Evolutionary conservation across 2,888 invertebrate genomes (phyloP).

Genomic region (Ichneumoninae sp.): DNA sequence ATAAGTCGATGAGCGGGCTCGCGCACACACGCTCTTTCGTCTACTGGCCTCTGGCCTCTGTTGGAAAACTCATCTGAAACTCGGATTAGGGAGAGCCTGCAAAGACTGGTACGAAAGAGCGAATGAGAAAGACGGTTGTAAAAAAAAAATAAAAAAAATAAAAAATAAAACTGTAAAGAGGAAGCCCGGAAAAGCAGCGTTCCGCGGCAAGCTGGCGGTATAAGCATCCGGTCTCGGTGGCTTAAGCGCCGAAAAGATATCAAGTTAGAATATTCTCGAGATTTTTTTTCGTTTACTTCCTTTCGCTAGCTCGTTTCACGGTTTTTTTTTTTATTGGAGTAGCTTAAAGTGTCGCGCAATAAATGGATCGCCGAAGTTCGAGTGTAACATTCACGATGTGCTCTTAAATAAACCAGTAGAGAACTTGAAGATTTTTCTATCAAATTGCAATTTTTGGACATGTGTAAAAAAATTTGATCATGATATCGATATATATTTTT

Average conservation of each 20-base stretch:
- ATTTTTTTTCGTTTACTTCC: conserved; percentile 20
- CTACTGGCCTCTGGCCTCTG: conserved; percentile 44
- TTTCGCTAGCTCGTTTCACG: not conserved
- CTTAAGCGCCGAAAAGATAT: conserved; percentile 43
- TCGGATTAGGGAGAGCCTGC: conserved; percentile 77
- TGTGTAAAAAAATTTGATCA: too few species aligned
- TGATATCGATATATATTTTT: too few species aligned
- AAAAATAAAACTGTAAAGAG: conserved; percentile 17
- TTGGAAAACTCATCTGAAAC: conserved; percentile 81
- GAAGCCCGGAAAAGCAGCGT: conserved; percentile 44
- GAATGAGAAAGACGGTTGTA: conserved; percentile 36
- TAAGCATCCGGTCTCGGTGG: conserved; percentile 55
- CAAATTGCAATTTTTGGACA: too few species aligned
- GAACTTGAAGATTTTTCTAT: too few species aligned
- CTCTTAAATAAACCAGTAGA: not conserved
- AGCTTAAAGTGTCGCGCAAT: conserved; percentile 22
- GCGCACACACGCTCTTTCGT: conserved; percentile 42
- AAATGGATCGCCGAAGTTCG: not conserved
- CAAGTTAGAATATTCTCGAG: conserved; percentile 37
- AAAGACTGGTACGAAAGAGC: conserved; percentile 49
- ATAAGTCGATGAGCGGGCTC: conserved; percentile 76
- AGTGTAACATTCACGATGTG: not conserved
- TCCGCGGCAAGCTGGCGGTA: conserved; percentile 40
- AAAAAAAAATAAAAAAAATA: conserved; percentile 16
- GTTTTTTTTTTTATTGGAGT: conserved; percentile 16